These are phyloP conservation scores for Mythimna vitellina DNA, from an alignment of 2,888 invertebrate species.

Conservation along the genomic window DNA sequence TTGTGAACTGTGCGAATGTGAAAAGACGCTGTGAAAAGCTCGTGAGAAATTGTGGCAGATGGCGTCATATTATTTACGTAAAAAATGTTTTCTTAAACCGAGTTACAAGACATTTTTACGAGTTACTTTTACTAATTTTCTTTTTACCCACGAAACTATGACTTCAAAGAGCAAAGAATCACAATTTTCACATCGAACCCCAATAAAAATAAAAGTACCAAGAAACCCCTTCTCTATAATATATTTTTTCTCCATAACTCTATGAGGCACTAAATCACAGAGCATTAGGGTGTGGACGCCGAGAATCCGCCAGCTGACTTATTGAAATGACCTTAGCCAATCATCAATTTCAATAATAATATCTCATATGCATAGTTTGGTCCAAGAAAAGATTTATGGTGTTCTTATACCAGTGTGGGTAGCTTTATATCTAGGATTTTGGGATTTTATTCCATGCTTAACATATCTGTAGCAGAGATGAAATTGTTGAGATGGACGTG, in stretches of 20 bases:
- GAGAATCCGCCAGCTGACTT: slow-evolving; percentile 61
- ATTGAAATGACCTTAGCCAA: slow-evolving; percentile 65
- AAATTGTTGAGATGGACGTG: too few species aligned
- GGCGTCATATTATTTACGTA: neutral
- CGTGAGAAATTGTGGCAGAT: slow-evolving; percentile 27
- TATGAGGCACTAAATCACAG: slow-evolving; percentile 45
- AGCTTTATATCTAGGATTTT: slow-evolving; percentile 20
- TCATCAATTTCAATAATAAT: slow-evolving; percentile 68
- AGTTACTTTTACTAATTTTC: neutral
- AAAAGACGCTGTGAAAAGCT: slow-evolving; percentile 41
- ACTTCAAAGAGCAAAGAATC: neutral
- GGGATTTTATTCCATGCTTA: neutral
- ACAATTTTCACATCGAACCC: neutral
- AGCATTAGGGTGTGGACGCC: slow-evolving; percentile 55
- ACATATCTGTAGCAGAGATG: too few species aligned
- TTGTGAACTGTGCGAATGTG: slow-evolving; percentile 56
- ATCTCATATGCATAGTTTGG: slow-evolving; percentile 51
- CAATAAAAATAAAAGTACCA: neutral
- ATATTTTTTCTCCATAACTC: slow-evolving; percentile 6
- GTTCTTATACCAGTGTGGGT: slow-evolving; percentile 29
- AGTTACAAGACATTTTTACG: neutral
- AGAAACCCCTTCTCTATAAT: neutral
- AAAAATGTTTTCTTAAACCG: neutral
- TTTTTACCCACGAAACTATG: neutral
- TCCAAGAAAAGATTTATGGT: slow-evolving; percentile 55